Evolutionary conservation across 2,888 invertebrate species (phyloP).

Genomic region (Drosophila mettleri): DNA sequence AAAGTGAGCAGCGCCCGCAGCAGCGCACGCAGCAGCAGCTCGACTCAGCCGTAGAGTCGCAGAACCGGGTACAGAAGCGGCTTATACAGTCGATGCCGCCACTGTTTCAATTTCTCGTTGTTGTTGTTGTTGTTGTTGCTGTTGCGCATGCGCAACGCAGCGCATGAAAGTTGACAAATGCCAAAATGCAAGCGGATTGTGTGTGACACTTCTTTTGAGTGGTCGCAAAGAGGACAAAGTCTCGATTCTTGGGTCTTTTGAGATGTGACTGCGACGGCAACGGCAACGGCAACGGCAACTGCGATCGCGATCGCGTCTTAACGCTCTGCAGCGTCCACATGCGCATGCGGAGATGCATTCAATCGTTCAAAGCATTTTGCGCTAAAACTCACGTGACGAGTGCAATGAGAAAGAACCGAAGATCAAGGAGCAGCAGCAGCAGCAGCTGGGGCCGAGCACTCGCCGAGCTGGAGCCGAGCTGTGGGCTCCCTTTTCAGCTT

Average conservation of each 20-base stretch:
- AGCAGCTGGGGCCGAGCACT: too few species aligned
- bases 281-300: background rate
- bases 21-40: too few species aligned
- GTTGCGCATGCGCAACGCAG: slow-evolving; percentile 73
- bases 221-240: slow-evolving; percentile 35
- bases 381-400: slow-evolving; percentile 80
- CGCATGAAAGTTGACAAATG: slow-evolving; percentile 79
- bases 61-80: slow-evolving; percentile 54
- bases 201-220: slow-evolving; percentile 72
- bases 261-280: slow-evolving; percentile 11
- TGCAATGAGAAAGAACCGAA: slow-evolving; percentile 52
- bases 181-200: slow-evolving; percentile 80
- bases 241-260: slow-evolving; percentile 15
- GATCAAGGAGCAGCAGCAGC: background rate
- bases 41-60: slow-evolving; percentile 11
- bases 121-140: slow-evolving; percentile 29
- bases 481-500: slow-evolving; percentile 25
- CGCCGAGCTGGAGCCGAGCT: slow-evolving; percentile 19
- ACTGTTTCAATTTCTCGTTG: slow-evolving; percentile 41
- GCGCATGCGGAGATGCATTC: slow-evolving; percentile 62
- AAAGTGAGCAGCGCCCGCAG: slow-evolving; percentile 54
- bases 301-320: slow-evolving; percentile 18
- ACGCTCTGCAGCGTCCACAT: slow-evolving; percentile 18
- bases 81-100: slow-evolving; percentile 66
- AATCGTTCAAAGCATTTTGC: slow-evolving; percentile 78